Conservation (phyloP, 1,140 invertebrate genomes). For the Aphis craccivora region DNA sequence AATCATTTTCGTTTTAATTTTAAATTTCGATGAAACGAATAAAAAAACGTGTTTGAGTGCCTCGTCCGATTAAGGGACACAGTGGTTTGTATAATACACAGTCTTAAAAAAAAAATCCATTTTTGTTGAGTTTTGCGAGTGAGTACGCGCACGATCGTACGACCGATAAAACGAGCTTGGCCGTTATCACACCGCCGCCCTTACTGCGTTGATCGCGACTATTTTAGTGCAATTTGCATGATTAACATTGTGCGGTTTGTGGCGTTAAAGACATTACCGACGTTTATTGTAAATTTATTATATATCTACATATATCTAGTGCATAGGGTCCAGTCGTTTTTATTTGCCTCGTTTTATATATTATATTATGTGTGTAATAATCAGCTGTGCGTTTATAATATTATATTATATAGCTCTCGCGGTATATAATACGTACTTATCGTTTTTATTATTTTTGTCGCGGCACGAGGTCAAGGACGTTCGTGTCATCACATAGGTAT, state of each 20-base stretch:
- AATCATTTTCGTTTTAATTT: too few relatives aligned
- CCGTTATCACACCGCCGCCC: slow-evolving; percentile 23
- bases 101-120: slow-evolving; percentile 34
- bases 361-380: background rate
- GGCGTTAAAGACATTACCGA: background rate
- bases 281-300: background rate
- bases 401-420: background rate
- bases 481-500: background rate
- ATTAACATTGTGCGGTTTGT: background rate
- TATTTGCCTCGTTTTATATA: slow-evolving; percentile 16
- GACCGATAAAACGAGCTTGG: background rate
- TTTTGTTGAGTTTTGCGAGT: background rate
- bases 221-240: background rate
- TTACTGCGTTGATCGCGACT: background rate
- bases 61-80: background rate
- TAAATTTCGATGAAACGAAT: background rate
- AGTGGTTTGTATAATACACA: background rate
- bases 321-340: background rate
- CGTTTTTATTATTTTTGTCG: slow-evolving; percentile 22
- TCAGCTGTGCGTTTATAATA: background rate
- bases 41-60: background rate
- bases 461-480: background rate
- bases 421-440: background rate
- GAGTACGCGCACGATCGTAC: background rate
- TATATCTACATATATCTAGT: background rate